Evolutionary conservation across 2,888 invertebrate genomes (phyloP).

Genomic region (Fragum sueziense): DNA sequence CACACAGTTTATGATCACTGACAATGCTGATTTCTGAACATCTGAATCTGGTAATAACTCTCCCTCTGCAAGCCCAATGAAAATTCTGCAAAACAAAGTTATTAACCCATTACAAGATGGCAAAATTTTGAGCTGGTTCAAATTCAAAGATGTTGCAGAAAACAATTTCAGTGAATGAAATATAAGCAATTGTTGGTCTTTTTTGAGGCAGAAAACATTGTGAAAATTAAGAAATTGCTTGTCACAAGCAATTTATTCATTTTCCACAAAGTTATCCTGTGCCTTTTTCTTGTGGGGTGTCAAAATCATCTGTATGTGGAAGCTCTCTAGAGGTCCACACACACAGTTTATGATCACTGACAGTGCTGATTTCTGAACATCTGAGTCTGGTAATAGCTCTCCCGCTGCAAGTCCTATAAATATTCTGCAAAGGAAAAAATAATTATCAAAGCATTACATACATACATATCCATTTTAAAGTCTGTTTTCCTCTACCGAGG

Average conservation of each 20-base stretch:
- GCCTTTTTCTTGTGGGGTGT: no score
- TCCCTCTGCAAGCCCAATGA: constrained; percentile 94
- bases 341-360: constrained; percentile 96
- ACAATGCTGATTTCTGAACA: constrained; percentile 94
- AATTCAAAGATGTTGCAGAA: no score
- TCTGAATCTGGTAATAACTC: constrained; percentile 95
- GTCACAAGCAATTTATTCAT: background rate
- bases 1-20: constrained; percentile 95
- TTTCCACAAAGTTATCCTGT: background rate
- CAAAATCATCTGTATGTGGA: no score
- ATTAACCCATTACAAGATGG: no score
- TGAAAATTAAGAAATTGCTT: background rate
- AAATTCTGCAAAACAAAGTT: constrained; percentile 86
- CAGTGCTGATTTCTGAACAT: constrained; percentile 95
- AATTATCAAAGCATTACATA: no score
- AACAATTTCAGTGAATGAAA: no score
- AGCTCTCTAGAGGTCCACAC: constrained; percentile 93
- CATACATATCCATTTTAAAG: no score
- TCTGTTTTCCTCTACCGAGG: no score
- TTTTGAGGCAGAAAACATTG: no score
- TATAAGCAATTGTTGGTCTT: background rate
- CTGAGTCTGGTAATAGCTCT: constrained; percentile 94
- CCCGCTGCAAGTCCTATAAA: constrained; percentile 94
- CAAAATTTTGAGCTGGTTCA: no score
- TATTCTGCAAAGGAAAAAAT: constrained; percentile 86